Conservation (phyloP, 53 echinoderm and acorn worm species). For the Zoroaster sp. region DNA sequence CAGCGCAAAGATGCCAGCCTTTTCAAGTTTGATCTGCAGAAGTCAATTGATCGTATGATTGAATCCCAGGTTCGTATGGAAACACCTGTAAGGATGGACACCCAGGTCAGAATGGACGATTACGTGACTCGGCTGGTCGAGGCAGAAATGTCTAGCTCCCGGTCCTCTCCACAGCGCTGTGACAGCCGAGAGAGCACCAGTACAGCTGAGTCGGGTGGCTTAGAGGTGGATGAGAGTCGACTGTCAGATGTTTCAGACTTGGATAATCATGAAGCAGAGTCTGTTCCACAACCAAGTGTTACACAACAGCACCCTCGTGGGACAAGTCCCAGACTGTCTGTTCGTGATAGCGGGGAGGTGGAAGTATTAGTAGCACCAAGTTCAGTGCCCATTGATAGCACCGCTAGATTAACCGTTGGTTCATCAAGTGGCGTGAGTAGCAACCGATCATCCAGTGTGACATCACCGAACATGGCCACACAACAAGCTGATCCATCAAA, state of each 20-base stretch:
- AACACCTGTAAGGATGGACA: constrained; percentile 16
- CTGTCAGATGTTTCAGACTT: constrained; percentile 34
- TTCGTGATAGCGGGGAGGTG: constrained; percentile 12
- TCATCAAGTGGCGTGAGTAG: constrained; percentile 26
- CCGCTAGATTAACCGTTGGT: constrained; percentile 9
- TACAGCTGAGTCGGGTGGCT: constrained; percentile 53
- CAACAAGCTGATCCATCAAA: constrained; percentile 11
- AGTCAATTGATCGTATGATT: constrained; percentile 88
- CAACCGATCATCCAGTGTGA: constrained; percentile 7
- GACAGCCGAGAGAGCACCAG: constrained; percentile 74
- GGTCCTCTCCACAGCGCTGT: constrained; percentile 61
- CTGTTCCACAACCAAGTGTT: constrained; percentile 24
- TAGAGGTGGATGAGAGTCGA: constrained; percentile 63
- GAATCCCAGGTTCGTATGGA: constrained; percentile 82
- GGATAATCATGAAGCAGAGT: constrained; percentile 76
- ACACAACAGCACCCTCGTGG: constrained; percentile 16
- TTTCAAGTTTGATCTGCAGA: constrained; percentile 75
- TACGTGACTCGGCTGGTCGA: constrained; percentile 74
- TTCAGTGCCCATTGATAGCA: constrained; percentile 16
- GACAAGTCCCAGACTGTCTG: constrained; percentile 21
- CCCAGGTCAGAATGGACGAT: constrained; percentile 64
- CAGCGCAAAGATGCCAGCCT: constrained; percentile 50
- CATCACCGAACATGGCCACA: constrained; percentile 2
- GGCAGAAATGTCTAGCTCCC: constrained; percentile 74
- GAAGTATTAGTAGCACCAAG: constrained; percentile 42